Conservation (phyloP, 2,797 vertebrate species). For the Myotis findleyi region DNA sequence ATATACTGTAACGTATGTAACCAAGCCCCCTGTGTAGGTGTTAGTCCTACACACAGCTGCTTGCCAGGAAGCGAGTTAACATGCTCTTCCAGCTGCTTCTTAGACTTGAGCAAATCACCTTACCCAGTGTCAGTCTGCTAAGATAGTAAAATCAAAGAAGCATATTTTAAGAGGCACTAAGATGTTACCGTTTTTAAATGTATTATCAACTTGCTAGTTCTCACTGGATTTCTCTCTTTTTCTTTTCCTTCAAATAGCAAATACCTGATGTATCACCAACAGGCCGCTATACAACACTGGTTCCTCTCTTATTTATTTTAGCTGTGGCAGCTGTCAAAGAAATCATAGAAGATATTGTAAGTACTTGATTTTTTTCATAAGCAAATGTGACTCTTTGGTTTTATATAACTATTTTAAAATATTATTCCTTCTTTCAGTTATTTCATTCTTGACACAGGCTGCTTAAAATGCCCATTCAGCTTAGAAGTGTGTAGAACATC, state of each 20-base stretch:
- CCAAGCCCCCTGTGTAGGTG: neutral
- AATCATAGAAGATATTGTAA: constrained; percentile 98
- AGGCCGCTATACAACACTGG: constrained; percentile 98
- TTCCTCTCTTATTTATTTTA: constrained; percentile 98
- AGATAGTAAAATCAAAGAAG: neutral
- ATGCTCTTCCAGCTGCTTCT: neutral
- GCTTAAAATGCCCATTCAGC: neutral
- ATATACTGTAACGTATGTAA: neutral
- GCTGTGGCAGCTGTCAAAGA: constrained; percentile 99
- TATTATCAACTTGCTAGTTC: neutral
- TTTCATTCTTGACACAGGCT: neutral
- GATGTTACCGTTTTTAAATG: neutral
- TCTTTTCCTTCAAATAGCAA: constrained; percentile 90
- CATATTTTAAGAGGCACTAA: neutral
- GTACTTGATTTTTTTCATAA: constrained; percentile 82
- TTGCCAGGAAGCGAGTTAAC: neutral
- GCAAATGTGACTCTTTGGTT: neutral
- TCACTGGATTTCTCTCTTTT: constrained; percentile 53
- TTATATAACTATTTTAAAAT: neutral
- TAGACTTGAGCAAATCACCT: neutral
- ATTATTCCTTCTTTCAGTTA: neutral
- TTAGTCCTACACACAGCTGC: neutral
- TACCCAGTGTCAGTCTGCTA: neutral
- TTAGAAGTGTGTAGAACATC: neutral
- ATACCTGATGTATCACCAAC: constrained; percentile 99